A percentile compares a stretch with the other conserved stretches of the same genome.
Evolutionary conservation across 2,797 vertebrate genomes (phyloP).

Genomic region (Pagetopsis macropterus): DNA sequence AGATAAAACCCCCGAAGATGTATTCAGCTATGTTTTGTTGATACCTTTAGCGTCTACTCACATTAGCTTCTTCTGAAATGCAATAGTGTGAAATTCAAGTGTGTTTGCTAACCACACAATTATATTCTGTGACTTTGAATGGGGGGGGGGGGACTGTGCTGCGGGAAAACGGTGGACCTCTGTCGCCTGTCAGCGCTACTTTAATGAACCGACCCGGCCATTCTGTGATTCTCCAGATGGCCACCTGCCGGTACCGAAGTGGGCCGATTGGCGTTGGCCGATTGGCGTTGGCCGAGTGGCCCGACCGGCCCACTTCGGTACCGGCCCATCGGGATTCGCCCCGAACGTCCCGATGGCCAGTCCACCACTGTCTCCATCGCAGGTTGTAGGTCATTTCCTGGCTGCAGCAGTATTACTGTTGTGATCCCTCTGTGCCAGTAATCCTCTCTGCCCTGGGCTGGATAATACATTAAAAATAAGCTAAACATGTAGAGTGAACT

Average conservation of each 20-base stretch:
- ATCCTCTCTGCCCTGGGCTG: constrained; percentile 49
- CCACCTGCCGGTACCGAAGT: no score
- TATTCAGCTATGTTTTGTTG: constrained; percentile 1
- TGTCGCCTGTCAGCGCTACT: no score
- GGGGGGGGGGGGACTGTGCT: no score
- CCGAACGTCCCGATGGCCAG: no score
- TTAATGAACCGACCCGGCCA: no score
- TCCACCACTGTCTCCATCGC: constrained; percentile 20
- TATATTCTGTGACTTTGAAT: not conserved
- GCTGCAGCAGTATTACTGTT: constrained; percentile 32
- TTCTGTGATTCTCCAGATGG: no score
- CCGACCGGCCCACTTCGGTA: no score
- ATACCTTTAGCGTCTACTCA: not conserved
- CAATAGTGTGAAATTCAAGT: not conserved
- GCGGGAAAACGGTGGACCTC: no score
- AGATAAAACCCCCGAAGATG: constrained; percentile 20
- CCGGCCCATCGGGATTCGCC: no score
- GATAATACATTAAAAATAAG: constrained; percentile 47
- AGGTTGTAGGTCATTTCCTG: constrained; percentile 53
- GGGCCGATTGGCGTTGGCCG: no score
- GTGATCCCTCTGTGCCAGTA: constrained; percentile 44
- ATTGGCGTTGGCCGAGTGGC: no score
- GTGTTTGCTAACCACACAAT: not conserved
- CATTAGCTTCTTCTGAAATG: not conserved
- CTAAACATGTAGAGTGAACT: constrained; percentile 28